Percentiles rank a stretch among this genome's conserved stretches.
Evolutionary conservation across 2,113 vertebrate genomes (phyloP).

Genomic region (Callipepla californica): DNA sequence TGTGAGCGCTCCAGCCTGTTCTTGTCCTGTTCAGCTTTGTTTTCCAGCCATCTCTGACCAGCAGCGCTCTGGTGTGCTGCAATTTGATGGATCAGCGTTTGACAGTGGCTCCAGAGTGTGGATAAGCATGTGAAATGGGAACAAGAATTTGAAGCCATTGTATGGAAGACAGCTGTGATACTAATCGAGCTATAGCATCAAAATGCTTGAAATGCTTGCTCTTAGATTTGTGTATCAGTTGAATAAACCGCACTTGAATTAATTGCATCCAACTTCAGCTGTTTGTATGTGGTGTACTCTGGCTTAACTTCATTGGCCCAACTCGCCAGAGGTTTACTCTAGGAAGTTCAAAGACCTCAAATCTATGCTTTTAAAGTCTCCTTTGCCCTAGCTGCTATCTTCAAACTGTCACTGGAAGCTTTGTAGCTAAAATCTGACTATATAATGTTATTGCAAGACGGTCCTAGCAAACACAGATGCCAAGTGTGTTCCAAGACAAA

Average conservation of each 20-base stretch:
- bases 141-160: slow-evolving; percentile 24
- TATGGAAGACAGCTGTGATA: slow-evolving; percentile 20
- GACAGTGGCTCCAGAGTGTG: background rate
- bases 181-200: background rate
- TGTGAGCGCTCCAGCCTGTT: background rate
- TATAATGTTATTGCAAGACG: background rate
- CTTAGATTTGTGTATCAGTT: background rate
- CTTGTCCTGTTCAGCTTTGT: background rate
- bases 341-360: slow-evolving; percentile 55
- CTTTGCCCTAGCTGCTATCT: slow-evolving; percentile 36
- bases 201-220: slow-evolving; percentile 19
- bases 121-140: background rate
- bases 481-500: background rate
- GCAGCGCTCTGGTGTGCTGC: background rate
- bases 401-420: slow-evolving; percentile 13
- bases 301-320: slow-evolving; percentile 32
- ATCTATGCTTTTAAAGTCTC: slow-evolving; percentile 49
- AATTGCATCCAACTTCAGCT: background rate
- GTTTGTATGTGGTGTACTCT: slow-evolving; percentile 12
- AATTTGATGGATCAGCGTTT: background rate
- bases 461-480: background rate
- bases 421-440: slow-evolving; percentile 16
- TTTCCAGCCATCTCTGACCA: background rate
- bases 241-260: slow-evolving; percentile 10
- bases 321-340: slow-evolving; percentile 44